Evolutionary conservation across 2,113 vertebrate species (phyloP).

Genomic region (Chelonoidis abingdonii): DNA sequence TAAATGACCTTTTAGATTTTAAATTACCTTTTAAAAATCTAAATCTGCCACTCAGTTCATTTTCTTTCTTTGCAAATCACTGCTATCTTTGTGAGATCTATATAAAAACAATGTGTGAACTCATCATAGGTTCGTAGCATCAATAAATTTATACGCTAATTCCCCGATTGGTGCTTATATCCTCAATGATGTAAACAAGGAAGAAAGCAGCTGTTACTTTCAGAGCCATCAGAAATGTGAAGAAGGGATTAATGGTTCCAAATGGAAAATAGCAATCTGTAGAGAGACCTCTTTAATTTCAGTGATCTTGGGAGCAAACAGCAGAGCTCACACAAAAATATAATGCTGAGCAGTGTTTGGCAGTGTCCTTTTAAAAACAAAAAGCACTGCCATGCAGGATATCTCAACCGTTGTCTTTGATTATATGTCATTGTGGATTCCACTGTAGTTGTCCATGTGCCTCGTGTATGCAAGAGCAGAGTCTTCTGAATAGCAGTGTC

Average conservation of each 20-base stretch:
- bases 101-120: background rate
- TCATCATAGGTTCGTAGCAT: background rate
- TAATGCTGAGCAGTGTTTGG: background rate
- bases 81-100: background rate
- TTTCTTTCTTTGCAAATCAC: background rate
- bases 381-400: background rate
- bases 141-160: accelerated
- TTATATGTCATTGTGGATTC: background rate
- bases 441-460: accelerated
- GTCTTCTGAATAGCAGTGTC: background rate
- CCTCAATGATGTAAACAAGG: background rate
- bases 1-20: background rate
- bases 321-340: background rate
- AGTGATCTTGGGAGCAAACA: background rate
- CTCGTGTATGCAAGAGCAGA: accelerated
- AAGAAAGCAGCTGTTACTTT: background rate
- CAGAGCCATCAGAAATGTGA: background rate
- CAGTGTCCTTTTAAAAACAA: accelerated
- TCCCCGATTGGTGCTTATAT: background rate
- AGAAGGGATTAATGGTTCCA: background rate
- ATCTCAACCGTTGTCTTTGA: background rate
- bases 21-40: background rate
- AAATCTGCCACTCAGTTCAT: background rate
- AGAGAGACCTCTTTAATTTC: background rate
- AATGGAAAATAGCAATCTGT: background rate